Base-by-base conservation (phyloP, 2,888 invertebrate species). In the Acholoe squamosa region DNA sequence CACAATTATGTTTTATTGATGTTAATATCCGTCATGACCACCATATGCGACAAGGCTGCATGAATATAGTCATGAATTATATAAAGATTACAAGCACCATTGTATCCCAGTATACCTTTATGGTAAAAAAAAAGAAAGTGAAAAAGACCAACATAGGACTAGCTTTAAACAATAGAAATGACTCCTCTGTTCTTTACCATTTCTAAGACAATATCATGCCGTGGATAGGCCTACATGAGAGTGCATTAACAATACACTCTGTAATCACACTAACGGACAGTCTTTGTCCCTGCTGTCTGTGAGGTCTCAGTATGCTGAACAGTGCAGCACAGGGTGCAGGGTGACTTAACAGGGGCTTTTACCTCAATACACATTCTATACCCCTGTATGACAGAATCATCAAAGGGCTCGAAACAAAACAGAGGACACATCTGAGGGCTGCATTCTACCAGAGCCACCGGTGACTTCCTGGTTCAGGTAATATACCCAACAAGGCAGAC, bases 401-500 rank as follows among this genome's bases (percentile, higher is more conserved):
- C 61, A 61, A 61, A 61, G 61, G 22, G 22, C 61, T n/a, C 12
- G 1, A 61, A 61, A 61, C 61, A 61, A 61, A 7, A n/a, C 3
- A n/a, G n/a, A 61, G 14, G 22, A 3, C 54, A 61, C 12, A 61
- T 61, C 61, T 61, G n/a, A 61, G 61, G 61, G 1, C n/a, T 61
- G 22, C 19, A 19, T n/a, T 61, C 3, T 61, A n/a, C 61, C 61
- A 3, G 19, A 61, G 61, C 19, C 61, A 61, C 5, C 3, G 14
- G 43, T 10, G 61, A 61, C 61, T 61, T 61, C 61, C 61, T 61
- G 61, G 61, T 61, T 61, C n/a, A n/a, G 61, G 61, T 61, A 61
- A 61, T 61, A 61, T 19, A 61, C 61, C 10, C 43, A 43, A 43
- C 43, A 43, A 7, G 43, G 43, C 5, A 43, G 43, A 43, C 43